Evolutionary conservation across 2,797 vertebrate species (phyloP).

Genomic region (Peromyscus melanophrys): DNA sequence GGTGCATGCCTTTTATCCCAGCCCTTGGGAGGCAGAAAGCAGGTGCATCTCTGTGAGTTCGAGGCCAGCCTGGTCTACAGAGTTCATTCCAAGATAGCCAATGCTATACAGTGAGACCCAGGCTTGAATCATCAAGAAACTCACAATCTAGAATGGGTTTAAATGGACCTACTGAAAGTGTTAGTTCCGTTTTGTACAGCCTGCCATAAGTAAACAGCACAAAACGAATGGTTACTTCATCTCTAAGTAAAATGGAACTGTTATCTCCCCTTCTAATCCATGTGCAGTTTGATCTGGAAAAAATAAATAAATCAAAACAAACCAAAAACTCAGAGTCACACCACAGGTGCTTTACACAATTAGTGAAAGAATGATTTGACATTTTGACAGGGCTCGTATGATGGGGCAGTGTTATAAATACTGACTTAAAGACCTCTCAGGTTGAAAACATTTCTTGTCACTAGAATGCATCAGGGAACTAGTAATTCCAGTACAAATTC

Average conservation of each 20-base stretch:
- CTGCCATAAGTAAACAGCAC: not conserved
- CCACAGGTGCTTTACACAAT: constrained; percentile 41
- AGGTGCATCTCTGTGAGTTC: not conserved
- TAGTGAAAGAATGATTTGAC: not conserved
- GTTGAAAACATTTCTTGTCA: constrained; percentile 17
- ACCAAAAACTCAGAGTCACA: not conserved
- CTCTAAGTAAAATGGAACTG: constrained; percentile 41
- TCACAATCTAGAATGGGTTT: not conserved
- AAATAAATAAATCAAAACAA: not conserved
- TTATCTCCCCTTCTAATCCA: not conserved
- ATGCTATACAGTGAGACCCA: not conserved
- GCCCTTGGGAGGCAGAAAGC: not conserved
- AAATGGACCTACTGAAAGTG: not conserved
- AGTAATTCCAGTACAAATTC: constrained; percentile 31
- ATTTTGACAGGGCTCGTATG: constrained; percentile 10
- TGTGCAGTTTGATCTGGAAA: not conserved
- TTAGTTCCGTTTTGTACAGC: constrained; percentile 28
- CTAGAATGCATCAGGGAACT: not conserved
- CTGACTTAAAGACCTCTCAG: not conserved
- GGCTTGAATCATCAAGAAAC: not conserved
- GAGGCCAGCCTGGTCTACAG: not conserved
- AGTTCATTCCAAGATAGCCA: not conserved
- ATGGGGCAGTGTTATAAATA: not conserved
- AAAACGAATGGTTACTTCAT: constrained; percentile 17
- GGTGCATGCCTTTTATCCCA: not conserved